phyloP scores from a whole-genome alignment of 2,113 vertebrate genomes.

The Melospiza georgiana region DNA sequence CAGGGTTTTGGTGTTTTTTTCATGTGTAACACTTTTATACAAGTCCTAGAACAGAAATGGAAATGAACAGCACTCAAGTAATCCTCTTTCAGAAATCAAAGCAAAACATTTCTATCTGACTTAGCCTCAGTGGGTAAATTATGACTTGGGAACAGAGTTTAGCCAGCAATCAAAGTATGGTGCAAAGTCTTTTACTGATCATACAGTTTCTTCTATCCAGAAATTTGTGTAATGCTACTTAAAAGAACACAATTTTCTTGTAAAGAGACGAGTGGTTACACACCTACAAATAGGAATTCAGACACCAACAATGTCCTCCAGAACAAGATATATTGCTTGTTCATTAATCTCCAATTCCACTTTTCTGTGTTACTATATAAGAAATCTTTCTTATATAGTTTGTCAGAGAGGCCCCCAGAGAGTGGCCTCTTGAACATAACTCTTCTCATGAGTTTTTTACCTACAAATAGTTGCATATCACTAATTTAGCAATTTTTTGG shows the following conservation, averaged over 20 bases:
- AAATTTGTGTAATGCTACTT: neutral
- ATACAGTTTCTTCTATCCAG: neutral
- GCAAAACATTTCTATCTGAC: neutral
- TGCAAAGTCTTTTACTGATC: neutral
- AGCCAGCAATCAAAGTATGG: neutral
- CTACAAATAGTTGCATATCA: neutral
- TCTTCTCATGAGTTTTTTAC: neutral
- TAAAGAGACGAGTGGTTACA: neutral
- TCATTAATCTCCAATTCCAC: neutral
- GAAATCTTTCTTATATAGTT: neutral
- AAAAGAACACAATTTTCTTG: neutral
- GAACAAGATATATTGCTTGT: neutral
- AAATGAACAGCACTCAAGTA: neutral
- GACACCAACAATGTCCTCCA: neutral
- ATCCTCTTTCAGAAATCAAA: conserved; percentile 16
- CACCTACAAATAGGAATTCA: neutral
- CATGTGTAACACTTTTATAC: neutral
- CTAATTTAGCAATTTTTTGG: neutral
- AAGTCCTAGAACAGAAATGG: neutral
- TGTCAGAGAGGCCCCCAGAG: neutral
- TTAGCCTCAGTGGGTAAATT: neutral
- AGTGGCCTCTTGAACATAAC: neutral
- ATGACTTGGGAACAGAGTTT: neutral
- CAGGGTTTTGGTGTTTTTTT: neutral
- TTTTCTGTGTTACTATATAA: neutral